These are phyloP conservation scores for Melitaea athalia DNA, from an alignment of 2,888 invertebrate genomes.

Conservation along the genomic window DNA sequence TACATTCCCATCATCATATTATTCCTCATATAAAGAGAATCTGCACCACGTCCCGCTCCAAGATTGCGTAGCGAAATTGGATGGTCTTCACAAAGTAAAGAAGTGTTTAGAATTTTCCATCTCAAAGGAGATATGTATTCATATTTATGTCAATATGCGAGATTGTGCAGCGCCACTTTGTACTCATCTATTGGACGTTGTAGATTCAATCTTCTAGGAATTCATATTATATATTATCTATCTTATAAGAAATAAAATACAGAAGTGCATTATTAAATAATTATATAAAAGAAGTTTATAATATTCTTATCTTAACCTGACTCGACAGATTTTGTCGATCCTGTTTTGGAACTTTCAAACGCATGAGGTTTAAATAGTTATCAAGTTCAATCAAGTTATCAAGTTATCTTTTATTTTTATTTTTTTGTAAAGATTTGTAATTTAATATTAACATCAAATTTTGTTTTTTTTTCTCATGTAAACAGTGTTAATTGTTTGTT, in stretches of 20 bases:
- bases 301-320: no score
- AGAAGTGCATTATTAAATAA: no score
- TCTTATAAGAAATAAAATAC: not conserved
- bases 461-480: no score
- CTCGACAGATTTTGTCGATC: no score
- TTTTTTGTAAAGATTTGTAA: no score
- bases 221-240: not conserved
- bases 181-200: not conserved
- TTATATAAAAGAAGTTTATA: no score
- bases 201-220: not conserved
- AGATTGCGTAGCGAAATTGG: slow-evolving; percentile 4
- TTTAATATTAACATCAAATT: no score
- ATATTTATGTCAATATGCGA: not conserved
- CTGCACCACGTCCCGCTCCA: not conserved
- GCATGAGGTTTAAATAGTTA: no score
- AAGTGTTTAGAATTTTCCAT: slow-evolving; percentile 6
- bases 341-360: no score
- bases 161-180: not conserved
- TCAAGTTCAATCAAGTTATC: no score
- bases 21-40: not conserved
- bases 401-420: no score
- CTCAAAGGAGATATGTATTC: slow-evolving; percentile 2
- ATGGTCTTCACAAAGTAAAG: not conserved
- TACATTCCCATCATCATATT: not conserved
- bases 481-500: no score